phyloP scores from a whole-genome alignment of 2,888 invertebrate species.

The Nipponacmea schrenckii region DNA sequence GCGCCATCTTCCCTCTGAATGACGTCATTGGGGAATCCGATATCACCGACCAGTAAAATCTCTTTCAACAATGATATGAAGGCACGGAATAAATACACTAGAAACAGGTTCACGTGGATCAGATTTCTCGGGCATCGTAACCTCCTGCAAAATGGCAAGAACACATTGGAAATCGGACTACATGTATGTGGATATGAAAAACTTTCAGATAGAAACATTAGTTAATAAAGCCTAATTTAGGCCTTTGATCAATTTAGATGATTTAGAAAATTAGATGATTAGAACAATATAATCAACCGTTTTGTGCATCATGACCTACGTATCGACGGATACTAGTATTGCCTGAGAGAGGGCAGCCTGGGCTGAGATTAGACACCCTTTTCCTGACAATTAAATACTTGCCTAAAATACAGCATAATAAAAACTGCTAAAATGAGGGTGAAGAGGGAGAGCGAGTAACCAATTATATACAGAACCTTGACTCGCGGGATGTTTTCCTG shows the following conservation, averaged over 20 bases:
- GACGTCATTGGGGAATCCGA: constrained; percentile 38
- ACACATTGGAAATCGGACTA: not conserved
- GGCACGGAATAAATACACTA: constrained; percentile 76
- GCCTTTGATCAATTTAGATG: too few species aligned
- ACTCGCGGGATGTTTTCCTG: constrained; percentile 53
- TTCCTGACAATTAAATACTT: constrained; percentile 10
- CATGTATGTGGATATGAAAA: too few species aligned
- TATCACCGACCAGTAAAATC: constrained; percentile 69
- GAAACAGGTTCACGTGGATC: constrained; percentile 77
- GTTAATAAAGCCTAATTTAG: too few species aligned
- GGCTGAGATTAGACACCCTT: too few species aligned
- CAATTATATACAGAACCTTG: constrained; percentile 55
- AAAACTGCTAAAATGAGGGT: constrained; percentile 57
- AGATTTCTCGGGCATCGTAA: constrained; percentile 76
- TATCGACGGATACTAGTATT: too few species aligned
- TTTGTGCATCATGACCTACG: too few species aligned
- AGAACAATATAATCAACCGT: too few species aligned
- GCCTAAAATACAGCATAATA: constrained; percentile 58
- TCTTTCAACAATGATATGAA: constrained; percentile 74
- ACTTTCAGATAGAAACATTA: too few species aligned
- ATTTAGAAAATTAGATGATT: too few species aligned
- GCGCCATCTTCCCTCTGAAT: constrained; percentile 20
- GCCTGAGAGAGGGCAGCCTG: too few species aligned
- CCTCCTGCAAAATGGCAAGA: constrained; percentile 69
- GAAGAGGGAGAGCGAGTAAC: constrained; percentile 60